Base-by-base conservation (phyloP, 2,113 vertebrate genomes). In the Corythornis cristatus region DNA sequence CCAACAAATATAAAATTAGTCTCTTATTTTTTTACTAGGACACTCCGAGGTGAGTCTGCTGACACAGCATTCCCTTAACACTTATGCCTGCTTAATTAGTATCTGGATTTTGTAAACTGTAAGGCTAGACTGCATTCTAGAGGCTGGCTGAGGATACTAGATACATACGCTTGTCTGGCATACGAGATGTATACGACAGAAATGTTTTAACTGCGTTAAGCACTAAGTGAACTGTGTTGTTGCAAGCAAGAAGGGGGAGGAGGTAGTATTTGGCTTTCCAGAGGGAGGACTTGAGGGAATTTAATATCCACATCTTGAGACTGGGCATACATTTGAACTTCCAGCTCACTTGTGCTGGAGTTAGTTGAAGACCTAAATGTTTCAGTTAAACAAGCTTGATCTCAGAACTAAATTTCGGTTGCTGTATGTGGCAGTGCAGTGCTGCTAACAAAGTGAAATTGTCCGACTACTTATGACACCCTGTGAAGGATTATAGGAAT, bases 131-230 rank as follows among this genome's bases (percentile, higher is more conserved):
- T 42, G 21, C 6, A 2, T 89, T 93, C 54, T 45, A 76, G 12
- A 61, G 48, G 35, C 45, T 78, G 61, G 28, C 13, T 74, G 57
- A 76, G 58, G 11, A 3, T 35, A 20, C 3, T 57, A 6, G 35
- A 6, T 64, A 12, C 0, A 0, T 54, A 31, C 72, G 23, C 50
- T 90, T 62, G 37, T 12, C 19, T 67, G 22, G 35, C 4, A 79
- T 37, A 28, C 50, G 5, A 65, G 26, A 33, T 53, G 8, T n/a
- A 0, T 23, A 3, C 0, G 1, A 25, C 9, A 50, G n/a, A 31
- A 37, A 7, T 33, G 26, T 67, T 84, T 62, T 58, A 26, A 11
- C 20, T 65, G 12, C 8, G 8, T 31, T 35, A 42, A 61, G 26
- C 35, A 19, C 2, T 60, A 50, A 72, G 53, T 33, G 18, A 10